Conservation (phyloP, 37 sponge, comb jelly and placozoan genomes). For the Axinella damicornis region DNA sequence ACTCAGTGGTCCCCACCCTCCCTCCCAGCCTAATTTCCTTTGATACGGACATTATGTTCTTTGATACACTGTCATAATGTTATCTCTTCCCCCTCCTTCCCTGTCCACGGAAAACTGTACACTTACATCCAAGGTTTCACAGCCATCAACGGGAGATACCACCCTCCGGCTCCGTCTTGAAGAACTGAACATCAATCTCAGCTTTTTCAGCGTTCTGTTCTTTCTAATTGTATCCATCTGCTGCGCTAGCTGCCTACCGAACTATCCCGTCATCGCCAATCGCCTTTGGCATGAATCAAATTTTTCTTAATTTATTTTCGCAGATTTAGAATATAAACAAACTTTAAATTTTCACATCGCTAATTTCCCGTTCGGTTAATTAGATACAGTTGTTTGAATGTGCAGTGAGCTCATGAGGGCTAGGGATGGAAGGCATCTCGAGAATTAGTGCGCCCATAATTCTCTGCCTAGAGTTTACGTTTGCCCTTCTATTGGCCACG, state of each 20-base stretch:
- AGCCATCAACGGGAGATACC: conserved; percentile 11
- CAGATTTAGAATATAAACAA: not conserved
- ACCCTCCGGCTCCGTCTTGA: not conserved
- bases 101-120: too few species aligned
- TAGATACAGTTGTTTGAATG: not conserved
- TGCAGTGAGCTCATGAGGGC: not conserved
- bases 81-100: too few species aligned
- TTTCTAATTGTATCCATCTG: conserved; percentile 43
- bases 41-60: too few species aligned
- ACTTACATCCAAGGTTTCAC: conserved; percentile 33
- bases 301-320: not conserved
- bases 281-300: too few species aligned
- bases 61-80: too few species aligned
- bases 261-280: too few species aligned
- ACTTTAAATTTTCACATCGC: not conserved
- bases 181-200: conserved; percentile 26
- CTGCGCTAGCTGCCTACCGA: not conserved
- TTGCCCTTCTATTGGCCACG: conserved; percentile 68
- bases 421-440: conserved; percentile 28
- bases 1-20: not conserved
- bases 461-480: conserved; percentile 67
- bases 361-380: not conserved
- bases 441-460: conserved; percentile 53
- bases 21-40: not conserved
- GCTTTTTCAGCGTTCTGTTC: conserved; percentile 44